Evolutionary conservation across 1,140 invertebrate genomes (phyloP).

Genomic region (Monochamus saltuarius): DNA sequence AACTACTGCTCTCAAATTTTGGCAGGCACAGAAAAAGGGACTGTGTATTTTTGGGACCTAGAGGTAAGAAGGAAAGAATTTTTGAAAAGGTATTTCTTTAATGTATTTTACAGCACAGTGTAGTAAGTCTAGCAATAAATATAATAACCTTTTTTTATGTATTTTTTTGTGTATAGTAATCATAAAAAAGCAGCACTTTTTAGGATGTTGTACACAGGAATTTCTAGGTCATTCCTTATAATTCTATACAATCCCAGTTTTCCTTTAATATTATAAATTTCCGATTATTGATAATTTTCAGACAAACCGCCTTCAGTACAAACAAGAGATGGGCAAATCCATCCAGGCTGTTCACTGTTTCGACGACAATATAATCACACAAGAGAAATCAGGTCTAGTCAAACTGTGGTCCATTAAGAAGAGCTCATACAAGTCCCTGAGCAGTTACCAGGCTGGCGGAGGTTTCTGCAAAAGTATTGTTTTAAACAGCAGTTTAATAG

Average conservation of each 20-base stretch:
- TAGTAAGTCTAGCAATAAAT: not conserved
- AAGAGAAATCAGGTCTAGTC: conserved; percentile 67
- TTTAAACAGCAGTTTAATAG: conserved; percentile 56
- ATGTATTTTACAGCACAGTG: not conserved
- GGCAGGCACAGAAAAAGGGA: conserved; percentile 67
- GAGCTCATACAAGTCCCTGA: conserved; percentile 59
- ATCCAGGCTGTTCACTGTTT: conserved; percentile 59
- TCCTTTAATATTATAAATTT: too few species aligned
- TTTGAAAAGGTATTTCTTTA: not conserved
- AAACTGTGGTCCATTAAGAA: conserved; percentile 66
- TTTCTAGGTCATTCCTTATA: too few species aligned
- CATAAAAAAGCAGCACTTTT: too few species aligned
- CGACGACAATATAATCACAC: conserved; percentile 61
- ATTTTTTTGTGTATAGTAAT: too few species aligned
- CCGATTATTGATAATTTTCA: conserved; percentile 43
- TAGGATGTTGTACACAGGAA: too few species aligned
- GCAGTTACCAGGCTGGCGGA: conserved; percentile 62
- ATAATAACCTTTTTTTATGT: not conserved
- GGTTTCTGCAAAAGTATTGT: conserved; percentile 66
- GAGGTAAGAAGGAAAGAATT: conserved; percentile 55
- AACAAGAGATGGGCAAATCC: conserved; percentile 59
- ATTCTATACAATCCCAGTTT: too few species aligned
- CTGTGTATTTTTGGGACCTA: conserved; percentile 70
- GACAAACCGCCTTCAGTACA: conserved; percentile 62
- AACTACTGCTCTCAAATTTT: conserved; percentile 61